Percentiles rank a stretch among this genome's conserved stretches.
Conservation (phyloP, 2,113 vertebrate genomes). For the Brachionichthys hirsutus region DNA sequence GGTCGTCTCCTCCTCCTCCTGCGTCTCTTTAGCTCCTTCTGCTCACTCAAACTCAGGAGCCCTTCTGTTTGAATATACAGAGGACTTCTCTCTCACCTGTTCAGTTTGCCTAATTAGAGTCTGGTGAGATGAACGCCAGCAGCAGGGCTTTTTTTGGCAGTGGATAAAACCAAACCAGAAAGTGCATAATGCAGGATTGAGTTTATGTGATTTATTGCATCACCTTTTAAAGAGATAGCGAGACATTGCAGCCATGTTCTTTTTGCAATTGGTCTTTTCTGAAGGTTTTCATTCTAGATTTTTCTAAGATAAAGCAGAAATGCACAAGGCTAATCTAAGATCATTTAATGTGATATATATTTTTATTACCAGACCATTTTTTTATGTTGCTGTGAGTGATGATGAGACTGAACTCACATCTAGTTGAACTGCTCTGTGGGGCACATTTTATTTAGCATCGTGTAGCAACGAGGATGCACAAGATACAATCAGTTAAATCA, state of each 20-base stretch:
- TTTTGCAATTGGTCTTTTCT: too few species aligned
- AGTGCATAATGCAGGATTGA: too few species aligned
- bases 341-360: too few species aligned
- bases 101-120: slow-evolving; percentile 64
- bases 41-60: slow-evolving; percentile 48
- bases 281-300: too few species aligned
- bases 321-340: too few species aligned
- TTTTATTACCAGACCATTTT: too few species aligned
- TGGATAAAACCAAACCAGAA: slow-evolving; percentile 39
- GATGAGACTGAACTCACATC: too few species aligned
- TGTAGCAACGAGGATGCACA: slow-evolving; percentile 11
- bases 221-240: too few species aligned
- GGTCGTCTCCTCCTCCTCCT: slow-evolving; percentile 48
- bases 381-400: too few species aligned
- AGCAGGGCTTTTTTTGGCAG: slow-evolving; percentile 40
- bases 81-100: slow-evolving; percentile 56
- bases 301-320: too few species aligned
- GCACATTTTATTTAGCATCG: not conserved
- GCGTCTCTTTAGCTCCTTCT: slow-evolving; percentile 30
- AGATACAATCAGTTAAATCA: slow-evolving; percentile 39
- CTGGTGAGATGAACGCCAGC: slow-evolving; percentile 60
- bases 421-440: not conserved
- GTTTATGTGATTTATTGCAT: too few species aligned
- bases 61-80: slow-evolving; percentile 66
- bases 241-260: too few species aligned